phyloP scores from a whole-genome alignment of 2,888 invertebrate genomes.

The Drosophila anceps region DNA sequence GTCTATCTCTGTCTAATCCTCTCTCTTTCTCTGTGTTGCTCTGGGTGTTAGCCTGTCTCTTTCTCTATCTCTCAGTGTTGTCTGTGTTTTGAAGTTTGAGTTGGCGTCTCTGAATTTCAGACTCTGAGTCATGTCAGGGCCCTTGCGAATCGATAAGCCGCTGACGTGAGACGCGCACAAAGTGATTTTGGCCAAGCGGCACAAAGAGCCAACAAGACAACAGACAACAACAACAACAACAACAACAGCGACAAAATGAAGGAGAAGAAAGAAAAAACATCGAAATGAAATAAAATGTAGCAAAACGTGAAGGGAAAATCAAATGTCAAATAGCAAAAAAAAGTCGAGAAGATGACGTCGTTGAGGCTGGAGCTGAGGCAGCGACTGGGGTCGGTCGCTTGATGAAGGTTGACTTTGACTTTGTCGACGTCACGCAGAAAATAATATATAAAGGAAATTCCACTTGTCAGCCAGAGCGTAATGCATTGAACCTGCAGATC shows the following conservation, averaged over 20 bases:
- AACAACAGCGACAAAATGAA: conserved; percentile 30
- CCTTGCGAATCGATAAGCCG: conserved; percentile 70
- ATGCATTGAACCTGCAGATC: conserved; percentile 74
- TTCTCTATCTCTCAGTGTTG: not conserved
- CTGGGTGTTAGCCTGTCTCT: not conserved
- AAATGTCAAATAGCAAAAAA: conserved; percentile 76
- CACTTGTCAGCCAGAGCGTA: conserved; percentile 66
- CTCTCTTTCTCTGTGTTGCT: not conserved
- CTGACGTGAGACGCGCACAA: conserved; percentile 62
- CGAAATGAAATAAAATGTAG: conserved; percentile 16
- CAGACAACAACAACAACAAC: conserved; percentile 29
- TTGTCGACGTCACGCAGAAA: conserved; percentile 64
- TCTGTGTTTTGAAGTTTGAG: conserved; percentile 22
- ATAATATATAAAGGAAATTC: conserved; percentile 62
- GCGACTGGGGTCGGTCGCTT: conserved; percentile 25
- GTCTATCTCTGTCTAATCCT: conserved; percentile 1
- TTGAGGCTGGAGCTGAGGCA: not conserved
- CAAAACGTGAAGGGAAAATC: conserved; percentile 59
- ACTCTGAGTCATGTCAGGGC: conserved; percentile 73
- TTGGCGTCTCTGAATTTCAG: conserved; percentile 30
- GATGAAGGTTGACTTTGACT: conserved; percentile 75
- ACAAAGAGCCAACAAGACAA: conserved; percentile 17
- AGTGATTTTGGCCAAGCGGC: conserved; percentile 34
- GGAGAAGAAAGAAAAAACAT: conserved; percentile 11
- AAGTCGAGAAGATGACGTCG: conserved; percentile 69